Evolutionary conservation across 2,113 vertebrate genomes (phyloP).

Genomic region (Eretmochelys imbricata): DNA sequence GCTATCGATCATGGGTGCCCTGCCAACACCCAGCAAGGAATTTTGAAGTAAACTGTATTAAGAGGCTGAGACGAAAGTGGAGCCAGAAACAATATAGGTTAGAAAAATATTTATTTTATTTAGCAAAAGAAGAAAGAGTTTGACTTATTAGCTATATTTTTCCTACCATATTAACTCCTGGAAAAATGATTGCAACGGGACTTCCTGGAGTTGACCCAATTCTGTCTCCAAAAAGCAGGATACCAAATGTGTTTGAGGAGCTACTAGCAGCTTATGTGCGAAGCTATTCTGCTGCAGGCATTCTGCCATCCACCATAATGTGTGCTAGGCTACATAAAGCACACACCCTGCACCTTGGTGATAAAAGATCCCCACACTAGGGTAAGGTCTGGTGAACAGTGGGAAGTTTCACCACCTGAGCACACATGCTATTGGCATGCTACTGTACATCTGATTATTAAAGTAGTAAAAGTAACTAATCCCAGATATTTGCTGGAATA

Average conservation of each 20-base stretch:
- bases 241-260: conserved; percentile 39
- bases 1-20: conserved; percentile 51
- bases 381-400: conserved; percentile 15
- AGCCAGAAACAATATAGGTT: conserved; percentile 76
- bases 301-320: background rate
- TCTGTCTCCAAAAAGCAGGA: conserved; percentile 41
- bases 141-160: conserved; percentile 67
- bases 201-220: conserved; percentile 63
- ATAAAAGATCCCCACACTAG: background rate
- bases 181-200: conserved; percentile 59
- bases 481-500: conserved; percentile 8
- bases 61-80: conserved; percentile 34
- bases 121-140: conserved; percentile 70
- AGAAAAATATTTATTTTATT: conserved; percentile 77
- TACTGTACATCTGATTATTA: conserved; percentile 30
- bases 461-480: background rate
- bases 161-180: conserved; percentile 55
- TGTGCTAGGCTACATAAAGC: background rate
- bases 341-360: background rate
- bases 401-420: background rate
- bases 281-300: background rate
- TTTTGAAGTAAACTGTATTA: conserved; percentile 67
- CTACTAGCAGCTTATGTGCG: conserved; percentile 29
- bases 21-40: conserved; percentile 70
- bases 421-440: background rate